Percentiles rank a stretch among this genome's conserved stretches.
phyloP scores from a whole-genome alignment of 2,888 invertebrate genomes.

The Zele albiditarsus region DNA sequence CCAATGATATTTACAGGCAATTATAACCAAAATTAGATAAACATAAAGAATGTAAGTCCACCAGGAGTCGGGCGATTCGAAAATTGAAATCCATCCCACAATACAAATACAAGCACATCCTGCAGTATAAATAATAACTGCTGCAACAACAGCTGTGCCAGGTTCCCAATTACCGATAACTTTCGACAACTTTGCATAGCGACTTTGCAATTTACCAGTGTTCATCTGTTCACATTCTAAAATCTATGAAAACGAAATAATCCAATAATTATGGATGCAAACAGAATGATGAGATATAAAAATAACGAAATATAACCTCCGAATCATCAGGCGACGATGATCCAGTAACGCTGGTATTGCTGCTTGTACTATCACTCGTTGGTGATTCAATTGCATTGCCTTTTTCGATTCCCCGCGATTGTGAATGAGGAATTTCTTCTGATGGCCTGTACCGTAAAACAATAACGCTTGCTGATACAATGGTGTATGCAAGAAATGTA shows the following conservation, averaged over 20 bases:
- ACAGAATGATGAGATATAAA: not conserved
- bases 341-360: constrained; percentile 57
- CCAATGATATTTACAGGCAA: constrained; percentile 76
- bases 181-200: constrained; percentile 84
- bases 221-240: constrained; percentile 59
- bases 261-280: not conserved
- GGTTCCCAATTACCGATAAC: constrained; percentile 84
- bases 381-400: constrained; percentile 62
- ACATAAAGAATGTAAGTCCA: constrained; percentile 81
- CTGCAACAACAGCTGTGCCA: constrained; percentile 82
- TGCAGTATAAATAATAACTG: constrained; percentile 82
- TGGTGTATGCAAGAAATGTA: constrained; percentile 90
- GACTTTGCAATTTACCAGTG: constrained; percentile 80
- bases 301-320: constrained; percentile 51
- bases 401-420: constrained; percentile 44
- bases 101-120: constrained; percentile 81
- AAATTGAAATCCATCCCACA: constrained; percentile 70
- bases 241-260: constrained; percentile 62
- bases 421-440: constrained; percentile 11
- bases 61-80: constrained; percentile 73
- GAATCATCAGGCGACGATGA: constrained; percentile 58
- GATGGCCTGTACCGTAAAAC: constrained; percentile 86
- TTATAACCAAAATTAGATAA: constrained; percentile 78
- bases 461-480: constrained; percentile 92
- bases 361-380: constrained; percentile 63